A percentile compares a stretch with the other conserved stretches of the same genome.
Evolutionary conservation across 2,888 invertebrate species (phyloP).

Genomic region (Lordiphosa fenestrarum): DNA sequence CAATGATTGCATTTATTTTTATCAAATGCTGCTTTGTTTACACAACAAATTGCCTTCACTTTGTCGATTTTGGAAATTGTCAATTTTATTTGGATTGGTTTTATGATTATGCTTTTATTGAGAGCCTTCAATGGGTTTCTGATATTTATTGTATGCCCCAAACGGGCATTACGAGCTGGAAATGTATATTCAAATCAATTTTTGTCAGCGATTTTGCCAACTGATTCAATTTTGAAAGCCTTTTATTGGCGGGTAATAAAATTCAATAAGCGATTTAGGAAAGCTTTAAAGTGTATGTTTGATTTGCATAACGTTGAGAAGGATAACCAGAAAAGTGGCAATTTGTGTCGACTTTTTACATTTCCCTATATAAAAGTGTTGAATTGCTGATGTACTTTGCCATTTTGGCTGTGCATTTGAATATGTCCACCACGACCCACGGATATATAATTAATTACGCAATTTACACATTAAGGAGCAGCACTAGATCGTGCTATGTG

Average conservation of each 20-base stretch:
- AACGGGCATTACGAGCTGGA: constrained; percentile 38
- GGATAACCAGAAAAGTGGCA: constrained; percentile 30
- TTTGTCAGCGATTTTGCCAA: constrained; percentile 44
- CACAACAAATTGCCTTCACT: constrained; percentile 25
- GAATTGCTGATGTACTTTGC: neutral
- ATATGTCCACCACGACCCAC: constrained; percentile 27
- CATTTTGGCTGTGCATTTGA: neutral
- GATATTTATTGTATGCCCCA: constrained; percentile 47
- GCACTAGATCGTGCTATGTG: constrained; percentile 24
- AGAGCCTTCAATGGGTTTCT: constrained; percentile 27
- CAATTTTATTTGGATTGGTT: constrained; percentile 29
- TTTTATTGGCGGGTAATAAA: constrained; percentile 39
- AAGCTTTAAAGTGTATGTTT: constrained; percentile 24
- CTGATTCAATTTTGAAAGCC: constrained; percentile 52
- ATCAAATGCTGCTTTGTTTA: constrained; percentile 28
- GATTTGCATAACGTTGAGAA: constrained; percentile 32
- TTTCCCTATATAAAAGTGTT: neutral
- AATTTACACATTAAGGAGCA: constrained; percentile 60
- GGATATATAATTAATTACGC: constrained; percentile 72
- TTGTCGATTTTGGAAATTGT: constrained; percentile 12
- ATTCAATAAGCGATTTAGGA: constrained; percentile 39
- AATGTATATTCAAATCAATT: constrained; percentile 47
- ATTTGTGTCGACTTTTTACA: neutral
- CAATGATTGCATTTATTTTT: constrained; percentile 32
- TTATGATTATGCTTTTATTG: constrained; percentile 36